phyloP scores from a whole-genome alignment of 2,888 invertebrate genomes.

The Acanthacorydalis orientalis region DNA sequence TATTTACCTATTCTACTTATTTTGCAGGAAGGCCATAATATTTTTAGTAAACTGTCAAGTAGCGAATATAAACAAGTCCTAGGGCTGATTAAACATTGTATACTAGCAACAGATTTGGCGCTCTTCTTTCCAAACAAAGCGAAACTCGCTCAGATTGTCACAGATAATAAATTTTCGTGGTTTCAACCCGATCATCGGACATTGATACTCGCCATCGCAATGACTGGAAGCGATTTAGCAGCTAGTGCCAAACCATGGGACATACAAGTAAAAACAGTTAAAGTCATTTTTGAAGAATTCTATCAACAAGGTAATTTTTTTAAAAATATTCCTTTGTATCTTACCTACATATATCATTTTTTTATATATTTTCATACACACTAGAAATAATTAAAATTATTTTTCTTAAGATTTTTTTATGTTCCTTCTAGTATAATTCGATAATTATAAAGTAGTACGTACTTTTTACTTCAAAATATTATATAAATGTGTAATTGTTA shows the following conservation, averaged over 20 bases:
- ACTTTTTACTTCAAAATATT: too few species aligned
- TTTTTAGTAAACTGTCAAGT: slow-evolving; percentile 53
- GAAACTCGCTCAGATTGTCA: slow-evolving; percentile 35
- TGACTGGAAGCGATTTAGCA: slow-evolving; percentile 73
- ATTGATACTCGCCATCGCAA: slow-evolving; percentile 55
- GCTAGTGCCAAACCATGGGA: slow-evolving; percentile 77
- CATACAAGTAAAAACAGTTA: slow-evolving; percentile 61
- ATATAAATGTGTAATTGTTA: too few species aligned
- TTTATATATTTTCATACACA: not conserved
- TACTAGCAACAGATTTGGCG: slow-evolving; percentile 71
- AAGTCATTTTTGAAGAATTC: slow-evolving; percentile 68
- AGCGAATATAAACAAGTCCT: slow-evolving; percentile 63
- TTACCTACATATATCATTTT: too few species aligned
- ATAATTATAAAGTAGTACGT: too few species aligned
- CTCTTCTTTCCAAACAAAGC: slow-evolving; percentile 63
- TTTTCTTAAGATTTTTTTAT: too few species aligned
- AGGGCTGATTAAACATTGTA: slow-evolving; percentile 61
- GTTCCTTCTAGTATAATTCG: too few species aligned
- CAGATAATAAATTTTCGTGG: slow-evolving; percentile 45
- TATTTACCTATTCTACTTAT: slow-evolving; percentile 5
- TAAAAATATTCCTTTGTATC: slow-evolving; percentile 21
- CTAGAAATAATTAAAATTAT: too few species aligned
- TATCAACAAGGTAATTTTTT: slow-evolving; percentile 44
- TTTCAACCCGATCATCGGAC: slow-evolving; percentile 44
- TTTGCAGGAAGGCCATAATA: slow-evolving; percentile 68